Conservation (phyloP, 1,140 invertebrate genomes). For the Psilanteris sp. region DNA sequence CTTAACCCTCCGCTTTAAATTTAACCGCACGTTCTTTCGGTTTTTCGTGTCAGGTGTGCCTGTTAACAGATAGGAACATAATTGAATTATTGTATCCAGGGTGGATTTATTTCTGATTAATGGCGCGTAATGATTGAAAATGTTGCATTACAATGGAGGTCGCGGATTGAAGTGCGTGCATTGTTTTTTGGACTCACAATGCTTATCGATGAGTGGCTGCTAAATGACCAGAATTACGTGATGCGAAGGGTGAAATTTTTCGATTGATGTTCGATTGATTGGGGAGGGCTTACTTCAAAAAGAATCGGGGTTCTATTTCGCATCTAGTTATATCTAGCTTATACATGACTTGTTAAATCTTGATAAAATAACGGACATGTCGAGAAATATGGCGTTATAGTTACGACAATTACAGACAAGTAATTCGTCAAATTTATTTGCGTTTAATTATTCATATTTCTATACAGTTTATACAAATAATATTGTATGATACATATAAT, state of each 20-base stretch:
- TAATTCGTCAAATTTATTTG: no score
- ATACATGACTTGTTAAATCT: no score
- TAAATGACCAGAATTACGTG: constrained; percentile 11
- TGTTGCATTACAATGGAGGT: constrained; percentile 19
- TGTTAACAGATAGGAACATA: constrained; percentile 34
- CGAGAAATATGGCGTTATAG: no score
- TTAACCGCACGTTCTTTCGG: constrained; percentile 12
- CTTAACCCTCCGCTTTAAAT: constrained; percentile 1
- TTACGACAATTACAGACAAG: no score
- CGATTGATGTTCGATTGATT: constrained; percentile 24
- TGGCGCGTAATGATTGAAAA: constrained; percentile 37
- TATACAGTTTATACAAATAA: no score
- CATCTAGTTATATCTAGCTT: no score
- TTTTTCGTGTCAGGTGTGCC: constrained; percentile 27
- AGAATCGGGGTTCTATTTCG: no score
- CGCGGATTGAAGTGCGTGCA: constrained; percentile 6
- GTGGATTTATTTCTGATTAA: constrained; percentile 54
- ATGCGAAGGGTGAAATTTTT: constrained; percentile 5
- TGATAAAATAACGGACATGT: no score
- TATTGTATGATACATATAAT: no score
- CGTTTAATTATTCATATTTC: no score
- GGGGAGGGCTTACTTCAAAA: no score
- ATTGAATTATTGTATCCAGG: constrained; percentile 19
- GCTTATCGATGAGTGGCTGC: constrained; percentile 18
- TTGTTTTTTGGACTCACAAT: constrained; percentile 31